phyloP scores from a whole-genome alignment of 2,888 invertebrate species.

The Diploptera punctata region DNA sequence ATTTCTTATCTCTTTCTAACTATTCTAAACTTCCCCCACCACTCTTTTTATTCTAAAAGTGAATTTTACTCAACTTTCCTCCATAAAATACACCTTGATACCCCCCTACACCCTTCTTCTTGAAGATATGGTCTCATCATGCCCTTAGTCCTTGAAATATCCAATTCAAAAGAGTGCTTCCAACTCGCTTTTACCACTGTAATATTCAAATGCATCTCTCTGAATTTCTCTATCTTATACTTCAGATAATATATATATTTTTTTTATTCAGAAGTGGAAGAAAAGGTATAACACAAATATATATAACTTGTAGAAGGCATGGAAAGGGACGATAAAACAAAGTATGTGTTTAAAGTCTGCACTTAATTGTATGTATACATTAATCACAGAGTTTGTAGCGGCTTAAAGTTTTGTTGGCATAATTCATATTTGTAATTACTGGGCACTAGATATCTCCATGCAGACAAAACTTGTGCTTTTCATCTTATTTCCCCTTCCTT shows the following conservation, averaged over 20 bases:
- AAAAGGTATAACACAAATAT: neutral
- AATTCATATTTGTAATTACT: neutral
- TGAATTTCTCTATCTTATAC: constrained; percentile 29
- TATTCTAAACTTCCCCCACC: constrained; percentile 10
- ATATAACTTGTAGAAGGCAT: no score
- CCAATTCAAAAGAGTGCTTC: constrained; percentile 43
- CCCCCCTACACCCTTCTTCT: constrained; percentile 27
- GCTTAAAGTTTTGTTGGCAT: neutral
- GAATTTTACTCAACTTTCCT: constrained; percentile 41
- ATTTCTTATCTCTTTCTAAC: constrained; percentile 13
- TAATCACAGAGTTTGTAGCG: neutral
- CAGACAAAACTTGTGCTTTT: no score
- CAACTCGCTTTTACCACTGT: constrained; percentile 40
- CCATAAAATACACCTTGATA: constrained; percentile 38
- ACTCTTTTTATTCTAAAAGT: constrained; percentile 37
- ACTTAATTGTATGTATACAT: neutral
- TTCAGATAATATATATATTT: constrained; percentile 22
- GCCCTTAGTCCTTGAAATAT: constrained; percentile 42
- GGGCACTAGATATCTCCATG: neutral
- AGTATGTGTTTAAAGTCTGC: neutral
- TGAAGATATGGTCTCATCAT: constrained; percentile 42
- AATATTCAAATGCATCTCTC: constrained; percentile 43
- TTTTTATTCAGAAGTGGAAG: constrained; percentile 5
- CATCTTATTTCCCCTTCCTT: no score
- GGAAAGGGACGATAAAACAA: no score